Percentiles rank a stretch among this genome's conserved stretches.
These are phyloP conservation scores for Palythoa heliodiscus DNA, from an alignment of 92 coral and sea anemone species.

Conservation along the genomic window DNA sequence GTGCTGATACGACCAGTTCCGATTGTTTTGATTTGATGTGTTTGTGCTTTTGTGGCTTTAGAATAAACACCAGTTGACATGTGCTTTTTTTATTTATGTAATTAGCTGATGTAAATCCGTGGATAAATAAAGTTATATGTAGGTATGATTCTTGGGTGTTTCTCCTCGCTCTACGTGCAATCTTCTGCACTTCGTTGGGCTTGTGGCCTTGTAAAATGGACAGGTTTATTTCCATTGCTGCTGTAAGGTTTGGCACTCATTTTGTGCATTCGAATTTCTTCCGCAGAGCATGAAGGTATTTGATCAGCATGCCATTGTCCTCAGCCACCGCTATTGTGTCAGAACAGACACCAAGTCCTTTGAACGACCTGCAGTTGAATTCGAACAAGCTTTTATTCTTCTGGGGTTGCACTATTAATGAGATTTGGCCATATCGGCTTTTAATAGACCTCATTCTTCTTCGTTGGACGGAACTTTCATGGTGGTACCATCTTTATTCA, in stretches of 20 bases:
- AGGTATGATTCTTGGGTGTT: slow-evolving; percentile 24
- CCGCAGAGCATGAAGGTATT: slow-evolving; percentile 41
- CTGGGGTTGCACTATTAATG: slow-evolving; percentile 40
- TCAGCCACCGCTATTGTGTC: slow-evolving; percentile 54
- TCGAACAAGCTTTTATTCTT: slow-evolving; percentile 51
- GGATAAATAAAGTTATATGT: too few relatives aligned
- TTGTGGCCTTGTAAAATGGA: slow-evolving; percentile 48
- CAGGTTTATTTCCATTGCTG: slow-evolving; percentile 31
- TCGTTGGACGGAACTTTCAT: slow-evolving; percentile 49
- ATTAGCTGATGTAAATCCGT: too few relatives aligned
- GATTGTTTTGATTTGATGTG: slow-evolving; percentile 15
- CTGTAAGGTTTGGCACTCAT: slow-evolving; percentile 28
- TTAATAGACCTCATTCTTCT: slow-evolving; percentile 45
- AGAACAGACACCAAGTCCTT: slow-evolving; percentile 51
- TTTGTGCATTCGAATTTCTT: slow-evolving; percentile 22
- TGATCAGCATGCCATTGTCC: slow-evolving; percentile 44
- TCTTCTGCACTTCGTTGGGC: slow-evolving; percentile 50
- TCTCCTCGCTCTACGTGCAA: slow-evolving; percentile 32
- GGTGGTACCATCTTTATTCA: slow-evolving; percentile 49
- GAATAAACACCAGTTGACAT: slow-evolving; percentile 27
- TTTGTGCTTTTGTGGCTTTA: slow-evolving; percentile 13
- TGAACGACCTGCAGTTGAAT: slow-evolving; percentile 39
- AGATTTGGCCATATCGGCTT: slow-evolving; percentile 38
- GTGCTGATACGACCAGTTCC: slow-evolving; percentile 33
- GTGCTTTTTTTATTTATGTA: too few relatives aligned